Base-by-base conservation (phyloP, 2,888 invertebrate genomes). In the Caenorhabditis sp. region DNA sequence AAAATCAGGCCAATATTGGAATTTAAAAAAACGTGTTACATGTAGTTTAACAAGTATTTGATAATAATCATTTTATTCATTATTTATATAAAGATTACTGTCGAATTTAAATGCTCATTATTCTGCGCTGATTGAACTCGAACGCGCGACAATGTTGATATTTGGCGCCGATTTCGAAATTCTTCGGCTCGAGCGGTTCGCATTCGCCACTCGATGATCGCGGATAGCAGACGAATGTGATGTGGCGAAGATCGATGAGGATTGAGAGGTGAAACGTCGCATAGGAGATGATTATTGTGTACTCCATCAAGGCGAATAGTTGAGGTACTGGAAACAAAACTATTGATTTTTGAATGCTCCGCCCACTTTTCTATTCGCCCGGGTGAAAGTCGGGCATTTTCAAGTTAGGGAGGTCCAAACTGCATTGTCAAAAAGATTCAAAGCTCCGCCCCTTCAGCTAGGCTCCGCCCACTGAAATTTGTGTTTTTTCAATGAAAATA, bases 211-310 rank as follows among this genome's bases (percentile, higher is more conserved):
- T 76, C 61, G 76, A 69, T 2, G 74, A 71, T 17, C 80, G 54
- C 1, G 80, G 80, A 65, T 81, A 85, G 54, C 85, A 86, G 37
- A 85, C 69, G 67, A 85, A 80, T 14, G 81, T 71, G 27, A 82
- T 66, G 55, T 83, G 68, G 12, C 85, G 72, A 49, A 86, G 71
- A 59, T 85, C 85, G 58, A 86, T 61, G 3, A 80, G 65, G 21
- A 66, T 66, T 19, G 84, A 76, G n/a, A 84, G 54, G 58, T 84
- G 79, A 66, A 83, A 86, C 0, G 76, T 14, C 8, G 72, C 69
- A 69, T 86, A 86, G 4, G 82, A 62, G 1, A 61, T 24, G 17
- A 84, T 69, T 23, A 82, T 78, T 8, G 66, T 51, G 73, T 86
- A 86, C 62, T 86, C 86, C 66, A 80, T 79, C 8, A 82, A 23